phyloP scores from a whole-genome alignment of 2,888 invertebrate genomes.

The Eutolmus rufibarbis region DNA sequence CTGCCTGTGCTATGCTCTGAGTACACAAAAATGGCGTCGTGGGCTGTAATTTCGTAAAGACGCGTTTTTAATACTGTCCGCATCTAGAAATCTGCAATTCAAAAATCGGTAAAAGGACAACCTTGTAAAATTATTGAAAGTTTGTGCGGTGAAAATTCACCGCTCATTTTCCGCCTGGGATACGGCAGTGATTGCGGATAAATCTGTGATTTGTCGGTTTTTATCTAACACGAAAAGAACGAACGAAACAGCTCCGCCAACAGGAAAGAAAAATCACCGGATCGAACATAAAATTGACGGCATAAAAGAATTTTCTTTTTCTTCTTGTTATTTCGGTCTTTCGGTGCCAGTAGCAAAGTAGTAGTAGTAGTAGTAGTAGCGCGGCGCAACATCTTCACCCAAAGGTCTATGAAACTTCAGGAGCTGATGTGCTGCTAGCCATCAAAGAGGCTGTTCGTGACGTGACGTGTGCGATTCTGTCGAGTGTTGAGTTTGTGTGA shows the following conservation, averaged over 20 bases:
- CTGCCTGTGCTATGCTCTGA: neutral
- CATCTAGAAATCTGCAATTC: neutral
- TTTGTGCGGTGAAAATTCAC: neutral
- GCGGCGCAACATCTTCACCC: neutral
- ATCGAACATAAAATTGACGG: neutral
- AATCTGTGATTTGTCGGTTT: neutral
- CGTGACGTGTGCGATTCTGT: neutral
- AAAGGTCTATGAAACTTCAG: neutral
- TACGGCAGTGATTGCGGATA: neutral
- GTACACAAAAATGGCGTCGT: slow-evolving; percentile 44
- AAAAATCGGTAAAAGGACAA: neutral
- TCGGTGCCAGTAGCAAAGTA: neutral
- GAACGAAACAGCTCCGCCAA: neutral
- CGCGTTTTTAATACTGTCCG: slow-evolving; percentile 22
- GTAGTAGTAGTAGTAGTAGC: neutral
- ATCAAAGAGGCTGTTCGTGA: neutral
- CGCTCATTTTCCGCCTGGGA: neutral
- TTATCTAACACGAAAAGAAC: neutral
- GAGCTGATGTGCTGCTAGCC: neutral
- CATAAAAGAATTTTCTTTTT: neutral
- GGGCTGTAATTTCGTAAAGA: slow-evolving; percentile 29
- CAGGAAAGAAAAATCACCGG: neutral
- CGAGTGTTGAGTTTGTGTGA: neutral
- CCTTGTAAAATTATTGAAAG: neutral
- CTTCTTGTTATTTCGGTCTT: neutral